Conservation (phyloP, 2,797 vertebrate genomes). For the Gallinago stenura region DNA sequence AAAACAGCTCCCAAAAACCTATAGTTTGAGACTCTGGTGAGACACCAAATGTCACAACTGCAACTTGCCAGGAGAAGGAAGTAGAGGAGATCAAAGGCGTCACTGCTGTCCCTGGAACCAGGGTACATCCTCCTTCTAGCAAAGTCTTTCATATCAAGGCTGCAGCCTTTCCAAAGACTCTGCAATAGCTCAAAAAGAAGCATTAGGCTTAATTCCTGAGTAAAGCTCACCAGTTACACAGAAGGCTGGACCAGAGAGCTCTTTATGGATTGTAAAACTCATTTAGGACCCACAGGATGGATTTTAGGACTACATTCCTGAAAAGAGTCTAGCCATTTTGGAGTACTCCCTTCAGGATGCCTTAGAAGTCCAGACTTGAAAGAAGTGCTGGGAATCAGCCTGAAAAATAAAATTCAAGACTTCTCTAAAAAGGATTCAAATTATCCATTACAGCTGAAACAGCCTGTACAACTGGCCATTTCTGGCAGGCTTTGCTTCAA, state of each 20-base stretch:
- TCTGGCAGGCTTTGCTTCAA: neutral
- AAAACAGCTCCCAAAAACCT: conserved; percentile 32
- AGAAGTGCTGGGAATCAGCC: neutral
- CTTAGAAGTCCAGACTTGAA: neutral
- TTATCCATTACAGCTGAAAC: neutral
- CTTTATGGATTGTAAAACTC: conserved; percentile 1
- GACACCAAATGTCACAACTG: conserved; percentile 45
- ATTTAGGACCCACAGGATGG: neutral
- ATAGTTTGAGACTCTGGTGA: conserved; percentile 12
- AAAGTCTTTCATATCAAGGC: neutral
- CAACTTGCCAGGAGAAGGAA: conserved; percentile 26
- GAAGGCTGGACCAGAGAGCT: neutral
- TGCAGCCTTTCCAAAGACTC: neutral
- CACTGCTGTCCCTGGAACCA: neutral
- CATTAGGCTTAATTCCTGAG: fast-evolving
- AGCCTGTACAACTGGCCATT: neutral
- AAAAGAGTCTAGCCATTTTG: neutral
- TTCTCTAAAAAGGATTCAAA: neutral
- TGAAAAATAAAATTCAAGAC: neutral
- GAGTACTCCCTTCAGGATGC: neutral
- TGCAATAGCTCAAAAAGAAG: neutral
- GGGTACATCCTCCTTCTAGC: neutral
- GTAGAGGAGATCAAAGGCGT: neutral
- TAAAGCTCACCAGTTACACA: neutral
- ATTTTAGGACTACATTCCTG: neutral